These are phyloP conservation scores for Pandemis cinnamomeana DNA, from an alignment of 2,888 invertebrate species.

Conservation along the genomic window DNA sequence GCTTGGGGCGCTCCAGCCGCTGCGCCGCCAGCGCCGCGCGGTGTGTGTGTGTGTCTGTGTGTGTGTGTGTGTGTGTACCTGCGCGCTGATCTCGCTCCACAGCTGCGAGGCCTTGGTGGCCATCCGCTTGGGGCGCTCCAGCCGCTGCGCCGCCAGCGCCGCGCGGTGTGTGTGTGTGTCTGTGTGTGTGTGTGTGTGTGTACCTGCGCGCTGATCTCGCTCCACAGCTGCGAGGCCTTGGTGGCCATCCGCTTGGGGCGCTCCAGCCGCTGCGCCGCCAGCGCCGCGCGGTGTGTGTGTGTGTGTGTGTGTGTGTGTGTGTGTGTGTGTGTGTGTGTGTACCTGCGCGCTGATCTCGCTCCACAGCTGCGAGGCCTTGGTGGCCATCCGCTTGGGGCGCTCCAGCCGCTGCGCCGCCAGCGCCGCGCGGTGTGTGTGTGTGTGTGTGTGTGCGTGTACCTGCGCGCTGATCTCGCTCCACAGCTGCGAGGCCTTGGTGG, in stretches of 20 bases:
- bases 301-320: too few relatives aligned
- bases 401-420: conserved; percentile 93
- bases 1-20: conserved; percentile 96
- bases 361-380: conserved; percentile 91
- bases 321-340: background rate
- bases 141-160: conserved; percentile 90
- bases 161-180: too few relatives aligned
- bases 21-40: conserved; percentile 92
- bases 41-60: too few relatives aligned
- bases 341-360: conserved; percentile 89
- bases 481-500: conserved; percentile 87
- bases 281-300: conserved; percentile 93
- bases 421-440: conserved; percentile 90
- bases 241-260: conserved; percentile 94
- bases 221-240: conserved; percentile 90
- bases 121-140: conserved; percentile 97
- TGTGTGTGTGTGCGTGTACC: conserved; percentile 49
- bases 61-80: conserved; percentile 53
- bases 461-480: conserved; percentile 92
- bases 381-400: conserved; percentile 93
- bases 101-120: conserved; percentile 88
- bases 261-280: conserved; percentile 93
- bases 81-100: conserved; percentile 92
- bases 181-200: background rate
- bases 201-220: conserved; percentile 88